Conservation (phyloP, 1,140 invertebrate genomes). For the Cyclargus thomasi region DNA sequence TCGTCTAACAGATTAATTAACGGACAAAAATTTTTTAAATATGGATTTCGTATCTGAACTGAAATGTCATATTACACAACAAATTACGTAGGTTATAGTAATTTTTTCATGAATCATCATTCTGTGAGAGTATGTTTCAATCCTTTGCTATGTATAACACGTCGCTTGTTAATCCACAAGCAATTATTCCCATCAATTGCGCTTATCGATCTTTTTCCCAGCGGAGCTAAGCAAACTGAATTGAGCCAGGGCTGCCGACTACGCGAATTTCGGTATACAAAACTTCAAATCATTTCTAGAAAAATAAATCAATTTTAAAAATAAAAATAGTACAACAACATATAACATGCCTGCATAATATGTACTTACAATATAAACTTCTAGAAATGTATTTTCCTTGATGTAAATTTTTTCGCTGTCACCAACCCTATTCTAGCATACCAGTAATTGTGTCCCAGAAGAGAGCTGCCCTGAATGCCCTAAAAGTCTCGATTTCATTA, state of each 20-base stretch:
- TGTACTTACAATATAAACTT: neutral
- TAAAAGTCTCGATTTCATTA: slow-evolving; percentile 11
- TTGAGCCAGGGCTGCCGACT: neutral
- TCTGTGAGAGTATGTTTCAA: too few species aligned
- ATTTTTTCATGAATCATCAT: too few species aligned
- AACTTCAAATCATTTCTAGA: neutral
- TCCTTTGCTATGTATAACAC: neutral
- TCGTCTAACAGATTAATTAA: too few species aligned
- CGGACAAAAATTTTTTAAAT: too few species aligned
- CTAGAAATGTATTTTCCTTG: neutral
- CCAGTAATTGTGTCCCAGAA: slow-evolving; percentile 5
- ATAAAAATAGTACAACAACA: too few species aligned
- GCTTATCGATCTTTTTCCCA: slow-evolving; percentile 1
- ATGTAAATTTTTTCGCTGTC: too few species aligned
- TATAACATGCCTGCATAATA: neutral
- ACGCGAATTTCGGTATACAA: neutral
- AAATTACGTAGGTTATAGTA: too few species aligned
- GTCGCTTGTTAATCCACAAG: neutral
- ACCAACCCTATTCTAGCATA: neutral
- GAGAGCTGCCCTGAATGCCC: slow-evolving; percentile 12
- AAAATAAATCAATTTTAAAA: neutral
- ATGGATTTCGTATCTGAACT: too few species aligned
- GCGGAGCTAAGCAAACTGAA: neutral
- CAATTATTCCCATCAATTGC: slow-evolving; percentile 3
- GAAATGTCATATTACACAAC: too few species aligned